Conservation (phyloP, 2,888 invertebrate species). For the Drosophila mettleri region DNA sequence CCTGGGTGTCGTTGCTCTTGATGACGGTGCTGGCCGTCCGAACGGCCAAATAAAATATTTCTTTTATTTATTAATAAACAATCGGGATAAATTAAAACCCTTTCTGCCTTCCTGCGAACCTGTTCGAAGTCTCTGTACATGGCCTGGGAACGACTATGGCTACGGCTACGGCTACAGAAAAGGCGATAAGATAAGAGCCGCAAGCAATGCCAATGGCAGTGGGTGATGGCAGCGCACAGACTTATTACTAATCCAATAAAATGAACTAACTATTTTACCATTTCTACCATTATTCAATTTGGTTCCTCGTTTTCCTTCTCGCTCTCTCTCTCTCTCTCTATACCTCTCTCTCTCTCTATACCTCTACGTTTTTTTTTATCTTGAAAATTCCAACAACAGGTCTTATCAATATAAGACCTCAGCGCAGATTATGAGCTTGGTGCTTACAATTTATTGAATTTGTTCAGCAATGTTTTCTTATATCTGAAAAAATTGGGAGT, state of each 20-base stretch:
- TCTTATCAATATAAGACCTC: slow-evolving; percentile 20
- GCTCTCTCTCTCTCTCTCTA: neutral
- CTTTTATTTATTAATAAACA: slow-evolving; percentile 39
- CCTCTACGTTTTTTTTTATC: no score
- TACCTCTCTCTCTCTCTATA: neutral
- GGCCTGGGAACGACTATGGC: slow-evolving; percentile 6
- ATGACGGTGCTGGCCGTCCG: neutral
- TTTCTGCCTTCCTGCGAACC: slow-evolving; percentile 5
- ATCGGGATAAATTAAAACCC: slow-evolving; percentile 1
- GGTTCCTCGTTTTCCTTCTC: neutral
- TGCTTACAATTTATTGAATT: slow-evolving; percentile 16
- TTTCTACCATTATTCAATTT: neutral
- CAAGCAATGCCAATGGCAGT: slow-evolving; percentile 35
- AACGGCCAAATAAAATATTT: no score
- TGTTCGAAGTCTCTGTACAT: slow-evolving; percentile 4
- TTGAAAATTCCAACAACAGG: neutral
- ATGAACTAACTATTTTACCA: neutral
- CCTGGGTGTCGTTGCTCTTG: slow-evolving; percentile 20
- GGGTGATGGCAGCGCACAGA: slow-evolving; percentile 17
- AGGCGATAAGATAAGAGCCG: slow-evolving; percentile 50
- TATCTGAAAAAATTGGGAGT: slow-evolving; percentile 27
- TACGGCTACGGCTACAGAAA: neutral
- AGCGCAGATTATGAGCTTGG: slow-evolving; percentile 5
- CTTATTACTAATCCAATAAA: slow-evolving; percentile 18
- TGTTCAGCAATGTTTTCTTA: slow-evolving; percentile 14